Base-by-base conservation (phyloP, 2,888 invertebrate species). In the Operophtera brumata region DNA sequence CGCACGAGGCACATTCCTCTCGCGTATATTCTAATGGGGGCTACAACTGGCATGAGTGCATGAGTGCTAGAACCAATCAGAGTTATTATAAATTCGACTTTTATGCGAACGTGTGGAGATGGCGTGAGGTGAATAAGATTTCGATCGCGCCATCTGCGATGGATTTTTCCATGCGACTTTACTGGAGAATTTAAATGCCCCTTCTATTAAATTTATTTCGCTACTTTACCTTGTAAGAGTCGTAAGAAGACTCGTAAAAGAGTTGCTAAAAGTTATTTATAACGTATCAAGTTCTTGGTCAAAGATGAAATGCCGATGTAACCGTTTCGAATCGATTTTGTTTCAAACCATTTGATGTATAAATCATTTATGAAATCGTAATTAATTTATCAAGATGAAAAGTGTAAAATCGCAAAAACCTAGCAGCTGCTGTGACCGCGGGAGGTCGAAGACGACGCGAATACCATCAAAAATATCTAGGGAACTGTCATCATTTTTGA, bases 21-120 rank as follows among this genome's bases (percentile, higher is more conserved):
- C 84, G 80, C 85, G 82, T 82, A 74, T 73, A 78, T 80, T 82
- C 82, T 84, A 84, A 85, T 85, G 79, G 80, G 76, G 73, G 73
- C 73, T 76, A 75, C 70, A 74, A 75, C 75, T 74, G 76, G 71
- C 69, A 69, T 69, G 59, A 61, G 64, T 65, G 71, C 69, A 69
- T 69, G 59, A 61, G 64, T 65, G 74, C 75, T 79, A 71, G 70
- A 75, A 75, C 71, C 74, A 74, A 75, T 77, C 73, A 70, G 72
- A 78, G 76, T 75, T 78, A 80, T 80, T 81, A 82, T 79, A 79
- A 80, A 78, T 74, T 71, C 69, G 75, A 72, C 71, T 77, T 70
- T 76, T 76, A 74, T 75, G 69, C 64, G 64, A 59, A 47, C 57
- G 51, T 48, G 66, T 71, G 64, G 63, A 65, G 67, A 62, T 62